Conservation (phyloP, 2,113 vertebrate genomes). For the Xenotilapia caudafasciata region DNA sequence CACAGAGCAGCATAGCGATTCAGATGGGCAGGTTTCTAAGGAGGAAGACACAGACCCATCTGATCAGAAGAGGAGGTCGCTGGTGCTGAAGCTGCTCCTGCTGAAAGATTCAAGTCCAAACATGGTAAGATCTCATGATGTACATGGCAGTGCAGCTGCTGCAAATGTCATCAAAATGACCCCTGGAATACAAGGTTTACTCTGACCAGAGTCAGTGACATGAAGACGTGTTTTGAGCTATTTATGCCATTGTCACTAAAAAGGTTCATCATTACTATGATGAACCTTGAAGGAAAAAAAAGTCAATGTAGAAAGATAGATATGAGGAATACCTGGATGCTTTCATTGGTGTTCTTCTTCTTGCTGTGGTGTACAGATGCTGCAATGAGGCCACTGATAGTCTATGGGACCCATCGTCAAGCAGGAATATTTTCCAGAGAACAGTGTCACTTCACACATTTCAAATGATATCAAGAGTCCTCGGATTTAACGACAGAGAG, state of each 20-base stretch:
- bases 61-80: fast-evolving
- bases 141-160: too few species aligned
- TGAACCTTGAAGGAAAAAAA: background rate
- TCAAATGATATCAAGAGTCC: background rate
- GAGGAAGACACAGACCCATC: fast-evolving
- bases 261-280: background rate
- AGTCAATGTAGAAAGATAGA: fast-evolving
- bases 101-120: too few species aligned
- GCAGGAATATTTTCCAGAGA: fast-evolving
- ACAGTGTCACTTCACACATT: fast-evolving
- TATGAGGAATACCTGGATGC: background rate
- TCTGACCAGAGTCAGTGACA: background rate
- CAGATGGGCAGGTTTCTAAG: fast-evolving
- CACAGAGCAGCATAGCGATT: fast-evolving
- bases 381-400: background rate
- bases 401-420: fast-evolving
- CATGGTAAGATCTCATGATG: fast-evolving
- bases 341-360: background rate
- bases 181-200: background rate
- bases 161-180: too few species aligned
- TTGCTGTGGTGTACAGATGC: background rate
- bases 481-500: fast-evolving
- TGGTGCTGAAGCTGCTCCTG: background rate
- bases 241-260: background rate
- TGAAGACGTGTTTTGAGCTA: fast-evolving